Conservation (phyloP, 1,140 invertebrate genomes). For the Mycetomoellerius zeteki region DNA sequence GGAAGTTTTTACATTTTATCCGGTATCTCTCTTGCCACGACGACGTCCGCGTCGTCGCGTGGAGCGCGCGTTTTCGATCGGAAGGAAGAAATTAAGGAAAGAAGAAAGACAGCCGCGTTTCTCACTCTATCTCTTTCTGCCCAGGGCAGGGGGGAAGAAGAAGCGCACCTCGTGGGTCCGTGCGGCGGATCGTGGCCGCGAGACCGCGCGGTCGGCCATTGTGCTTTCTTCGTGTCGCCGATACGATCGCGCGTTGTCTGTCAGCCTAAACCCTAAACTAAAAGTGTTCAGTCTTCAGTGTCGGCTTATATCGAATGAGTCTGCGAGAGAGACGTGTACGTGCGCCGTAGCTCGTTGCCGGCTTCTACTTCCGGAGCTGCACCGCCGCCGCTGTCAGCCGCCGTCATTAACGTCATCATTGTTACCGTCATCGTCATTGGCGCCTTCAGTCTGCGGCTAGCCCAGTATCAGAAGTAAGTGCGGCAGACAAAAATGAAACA, state of each 20-base stretch:
- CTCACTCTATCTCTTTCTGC: slow-evolving; percentile 8
- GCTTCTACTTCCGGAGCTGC: slow-evolving; percentile 1
- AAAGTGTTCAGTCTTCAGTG: slow-evolving; percentile 48
- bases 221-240: slow-evolving; percentile 72
- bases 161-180: slow-evolving; percentile 49
- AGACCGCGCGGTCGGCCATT: slow-evolving; percentile 74
- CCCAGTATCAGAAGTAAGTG: slow-evolving; percentile 5
- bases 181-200: slow-evolving; percentile 58
- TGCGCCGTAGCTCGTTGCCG: slow-evolving; percentile 23
- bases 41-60: neutral
- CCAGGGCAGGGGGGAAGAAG: neutral
- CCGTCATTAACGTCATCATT: neutral
- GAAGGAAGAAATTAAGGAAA: neutral
- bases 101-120: slow-evolving; percentile 7
- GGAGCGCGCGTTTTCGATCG: neutral
- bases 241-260: slow-evolving; percentile 67
- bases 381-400: neutral
- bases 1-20: neutral
- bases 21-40: neutral
- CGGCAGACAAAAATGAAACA: neutral
- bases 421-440: neutral
- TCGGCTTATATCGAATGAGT: slow-evolving; percentile 55
- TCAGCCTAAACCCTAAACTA: slow-evolving; percentile 20
- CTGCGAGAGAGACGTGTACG: slow-evolving; percentile 11
- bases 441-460: neutral